Evolutionary conservation across 2,113 vertebrate species (phyloP).

Genomic region (Callorhinus ursinus): DNA sequence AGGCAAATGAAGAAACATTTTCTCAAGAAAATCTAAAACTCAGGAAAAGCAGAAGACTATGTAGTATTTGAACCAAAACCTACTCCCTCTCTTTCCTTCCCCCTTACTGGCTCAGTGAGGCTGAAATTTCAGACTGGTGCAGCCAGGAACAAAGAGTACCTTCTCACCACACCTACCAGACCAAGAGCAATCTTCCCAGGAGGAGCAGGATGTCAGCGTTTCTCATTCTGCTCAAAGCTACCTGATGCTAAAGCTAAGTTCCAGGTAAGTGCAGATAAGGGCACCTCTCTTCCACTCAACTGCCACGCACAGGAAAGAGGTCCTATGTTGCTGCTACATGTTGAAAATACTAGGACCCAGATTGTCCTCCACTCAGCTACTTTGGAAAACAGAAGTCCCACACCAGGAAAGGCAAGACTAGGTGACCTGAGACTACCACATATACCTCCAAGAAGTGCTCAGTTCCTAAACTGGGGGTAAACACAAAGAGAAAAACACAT

Average conservation of each 20-base stretch:
- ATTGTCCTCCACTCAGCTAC: neutral
- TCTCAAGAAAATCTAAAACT: constrained; percentile 48
- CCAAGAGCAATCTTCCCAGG: neutral
- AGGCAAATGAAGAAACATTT: neutral
- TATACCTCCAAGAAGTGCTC: neutral
- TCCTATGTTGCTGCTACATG: neutral
- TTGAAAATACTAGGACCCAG: neutral
- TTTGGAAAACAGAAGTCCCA: neutral
- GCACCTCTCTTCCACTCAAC: neutral
- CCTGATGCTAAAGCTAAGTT: neutral
- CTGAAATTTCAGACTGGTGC: neutral
- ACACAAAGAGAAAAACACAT: neutral
- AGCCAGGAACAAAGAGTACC: neutral
- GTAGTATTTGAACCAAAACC: neutral
- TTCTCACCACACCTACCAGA: neutral
- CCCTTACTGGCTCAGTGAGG: neutral
- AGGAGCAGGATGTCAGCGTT: neutral
- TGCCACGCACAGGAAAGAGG: neutral
- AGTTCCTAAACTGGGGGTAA: neutral
- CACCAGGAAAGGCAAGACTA: neutral
- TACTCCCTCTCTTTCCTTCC: neutral
- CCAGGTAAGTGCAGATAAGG: neutral
- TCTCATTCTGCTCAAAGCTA: neutral
- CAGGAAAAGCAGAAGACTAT: constrained; percentile 11
- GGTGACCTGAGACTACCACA: neutral